Conservation (phyloP, 1,140 invertebrate species). For the Eufriesea mexicana region DNA sequence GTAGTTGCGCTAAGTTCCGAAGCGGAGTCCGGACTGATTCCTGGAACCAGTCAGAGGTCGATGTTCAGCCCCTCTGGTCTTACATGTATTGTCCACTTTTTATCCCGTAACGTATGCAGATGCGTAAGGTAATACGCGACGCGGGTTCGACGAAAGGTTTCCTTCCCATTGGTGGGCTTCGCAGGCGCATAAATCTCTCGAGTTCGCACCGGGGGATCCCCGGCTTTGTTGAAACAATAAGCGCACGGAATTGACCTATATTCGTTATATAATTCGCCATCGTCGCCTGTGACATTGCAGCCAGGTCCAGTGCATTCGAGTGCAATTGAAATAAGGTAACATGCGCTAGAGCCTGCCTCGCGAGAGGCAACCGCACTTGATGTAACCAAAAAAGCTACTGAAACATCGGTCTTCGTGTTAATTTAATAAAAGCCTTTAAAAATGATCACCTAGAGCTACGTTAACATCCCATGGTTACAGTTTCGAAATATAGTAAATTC, state of each 20-base stretch:
- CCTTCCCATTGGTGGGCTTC: conserved; percentile 53
- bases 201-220: neutral
- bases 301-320: too few species aligned
- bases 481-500: neutral
- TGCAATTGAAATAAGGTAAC: too few species aligned
- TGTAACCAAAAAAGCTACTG: too few species aligned
- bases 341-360: too few species aligned
- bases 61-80: neutral
- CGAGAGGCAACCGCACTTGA: too few species aligned
- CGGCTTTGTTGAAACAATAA: neutral
- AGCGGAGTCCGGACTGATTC: neutral
- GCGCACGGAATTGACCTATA: neutral
- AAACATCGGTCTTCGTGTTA: too few species aligned
- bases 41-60: neutral
- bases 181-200: conserved; percentile 32
- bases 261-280: neutral
- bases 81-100: neutral
- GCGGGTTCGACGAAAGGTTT: conserved; percentile 46
- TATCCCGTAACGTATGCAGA: conserved; percentile 15
- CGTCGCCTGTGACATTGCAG: neutral
- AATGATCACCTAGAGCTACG: too few species aligned
- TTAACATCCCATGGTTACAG: neutral
- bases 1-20: neutral
- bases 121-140: conserved; percentile 56
- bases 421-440: too few species aligned